phyloP scores from a whole-genome alignment of 1,140 invertebrate species.

The Lasioglossum albipes region DNA sequence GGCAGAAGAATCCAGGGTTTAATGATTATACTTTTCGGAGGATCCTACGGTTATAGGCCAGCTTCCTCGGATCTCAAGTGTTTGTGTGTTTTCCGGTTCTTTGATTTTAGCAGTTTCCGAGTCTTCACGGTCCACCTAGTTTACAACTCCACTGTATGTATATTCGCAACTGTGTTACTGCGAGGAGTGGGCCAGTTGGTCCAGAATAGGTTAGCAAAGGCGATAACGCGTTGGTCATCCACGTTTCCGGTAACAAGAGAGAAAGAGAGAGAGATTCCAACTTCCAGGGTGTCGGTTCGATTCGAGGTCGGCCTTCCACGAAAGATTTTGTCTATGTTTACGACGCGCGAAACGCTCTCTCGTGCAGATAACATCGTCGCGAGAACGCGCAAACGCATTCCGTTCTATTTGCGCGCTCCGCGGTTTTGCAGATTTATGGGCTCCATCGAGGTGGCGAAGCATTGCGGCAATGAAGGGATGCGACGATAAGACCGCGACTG shows the following conservation, averaged over 20 bases:
- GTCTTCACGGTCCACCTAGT: neutral
- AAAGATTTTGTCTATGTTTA: conserved; percentile 18
- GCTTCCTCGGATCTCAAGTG: too few relatives aligned
- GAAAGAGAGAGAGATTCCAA: neutral
- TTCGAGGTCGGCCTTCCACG: neutral
- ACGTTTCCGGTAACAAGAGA: neutral
- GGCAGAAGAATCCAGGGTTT: too few relatives aligned
- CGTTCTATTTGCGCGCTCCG: conserved; percentile 30
- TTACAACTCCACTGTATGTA: neutral
- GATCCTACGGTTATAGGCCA: too few relatives aligned
- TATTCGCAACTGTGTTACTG: neutral
- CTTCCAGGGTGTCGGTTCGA: neutral
- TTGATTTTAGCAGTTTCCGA: too few relatives aligned
- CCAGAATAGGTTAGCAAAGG: neutral
- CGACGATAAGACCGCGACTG: conserved; percentile 5
- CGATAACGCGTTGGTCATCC: neutral
- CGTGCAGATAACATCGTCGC: conserved; percentile 19
- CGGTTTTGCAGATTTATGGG: conserved; percentile 30
- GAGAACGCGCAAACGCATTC: neutral
- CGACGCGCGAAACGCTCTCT: conserved; percentile 13
- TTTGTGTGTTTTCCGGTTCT: too few relatives aligned
- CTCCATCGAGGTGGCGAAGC: conserved; percentile 25
- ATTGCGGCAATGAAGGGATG: conserved; percentile 11
- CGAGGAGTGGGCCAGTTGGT: neutral
- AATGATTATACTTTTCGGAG: too few relatives aligned